Evolutionary conservation across 2,888 invertebrate genomes (phyloP), one percentile per base, ranked within the genome.

Genomic region (Lycophotia porphyrea): DNA sequence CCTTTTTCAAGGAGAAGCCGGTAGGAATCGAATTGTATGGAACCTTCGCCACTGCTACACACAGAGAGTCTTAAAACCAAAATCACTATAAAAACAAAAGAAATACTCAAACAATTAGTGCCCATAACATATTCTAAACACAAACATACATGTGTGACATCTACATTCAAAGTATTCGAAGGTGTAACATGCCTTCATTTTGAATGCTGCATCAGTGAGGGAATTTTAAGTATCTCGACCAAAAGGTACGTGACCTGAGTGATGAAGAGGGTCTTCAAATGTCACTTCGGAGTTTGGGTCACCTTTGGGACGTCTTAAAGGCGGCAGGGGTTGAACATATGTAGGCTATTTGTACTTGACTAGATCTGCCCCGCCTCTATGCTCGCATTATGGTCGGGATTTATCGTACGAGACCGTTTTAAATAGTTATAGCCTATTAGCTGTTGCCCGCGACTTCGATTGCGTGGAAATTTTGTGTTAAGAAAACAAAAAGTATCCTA

Each of bases 211-310:
- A 90, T 91, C 92, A 90, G 91, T 90, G 86, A 81, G 87, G 88
- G 96, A 96, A 96, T 96, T 94, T 94, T 91, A 96, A 96, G 93
- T 93, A 92, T 92, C 86, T 90, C 89, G 91, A 88, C 90, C 91
- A 91, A 92, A 92, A 84, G 84, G 86, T 76, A 94, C 95, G 96
- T 96, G 96, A 94, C 86, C 73, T 88, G 95, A 86, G 18, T 76
- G 36, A 81, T 93, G 84, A 90, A 85, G 88, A 90, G 87, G 86
- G 71, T 82, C 79, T 64, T 79, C 71, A 89, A 82, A 81, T 82
- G 78, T 84, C 77, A 80, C 80, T 75, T 74, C 77, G 65, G 60
- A 76, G 78, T 82, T 72, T 60, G 63, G 84, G 82, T 84, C 77
- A 87, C 82, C 76, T 81, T 78, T 42, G 71, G 78, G 74, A 78